Evolutionary conservation across 2,888 invertebrate genomes (phyloP).

Genomic region (Leptogaster cylindrica): DNA sequence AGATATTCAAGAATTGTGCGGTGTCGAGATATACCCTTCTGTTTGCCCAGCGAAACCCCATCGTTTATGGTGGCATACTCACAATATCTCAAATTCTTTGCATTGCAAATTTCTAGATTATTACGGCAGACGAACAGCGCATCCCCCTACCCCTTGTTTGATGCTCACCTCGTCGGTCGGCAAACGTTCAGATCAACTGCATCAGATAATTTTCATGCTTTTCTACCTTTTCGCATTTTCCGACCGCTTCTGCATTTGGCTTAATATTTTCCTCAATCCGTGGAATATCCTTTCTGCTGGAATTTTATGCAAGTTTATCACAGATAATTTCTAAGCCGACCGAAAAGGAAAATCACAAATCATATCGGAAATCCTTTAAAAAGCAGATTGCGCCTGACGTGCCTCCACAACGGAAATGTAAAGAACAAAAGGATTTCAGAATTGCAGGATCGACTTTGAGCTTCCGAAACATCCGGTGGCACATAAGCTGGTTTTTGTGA

Average conservation of each 20-base stretch:
- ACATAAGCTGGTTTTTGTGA: too few relatives aligned
- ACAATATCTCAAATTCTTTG: constrained; percentile 30
- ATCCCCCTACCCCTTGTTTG: constrained; percentile 16
- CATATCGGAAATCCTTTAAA: not conserved
- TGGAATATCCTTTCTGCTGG: not conserved
- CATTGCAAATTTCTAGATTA: constrained; percentile 31
- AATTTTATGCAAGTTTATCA: not conserved
- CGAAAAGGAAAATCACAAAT: constrained; percentile 15
- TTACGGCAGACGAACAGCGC: constrained; percentile 17
- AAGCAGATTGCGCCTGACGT: not conserved
- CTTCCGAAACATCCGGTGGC: too few relatives aligned
- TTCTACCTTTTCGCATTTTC: not conserved
- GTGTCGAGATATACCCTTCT: not conserved
- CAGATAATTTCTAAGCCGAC: not conserved
- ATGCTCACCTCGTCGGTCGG: not conserved
- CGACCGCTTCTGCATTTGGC: not conserved
- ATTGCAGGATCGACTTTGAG: too few relatives aligned
- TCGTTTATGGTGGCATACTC: constrained; percentile 14
- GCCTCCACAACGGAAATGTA: not conserved
- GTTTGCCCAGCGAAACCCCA: constrained; percentile 2
- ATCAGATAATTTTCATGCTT: not conserved
- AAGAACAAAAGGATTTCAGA: not conserved
- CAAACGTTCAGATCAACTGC: not conserved
- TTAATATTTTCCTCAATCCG: not conserved
- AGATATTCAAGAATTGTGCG: too few relatives aligned